These are phyloP conservation scores for Melanotaenia maccullochi DNA, from an alignment of 2,797 vertebrate species.

Conservation along the genomic window DNA sequence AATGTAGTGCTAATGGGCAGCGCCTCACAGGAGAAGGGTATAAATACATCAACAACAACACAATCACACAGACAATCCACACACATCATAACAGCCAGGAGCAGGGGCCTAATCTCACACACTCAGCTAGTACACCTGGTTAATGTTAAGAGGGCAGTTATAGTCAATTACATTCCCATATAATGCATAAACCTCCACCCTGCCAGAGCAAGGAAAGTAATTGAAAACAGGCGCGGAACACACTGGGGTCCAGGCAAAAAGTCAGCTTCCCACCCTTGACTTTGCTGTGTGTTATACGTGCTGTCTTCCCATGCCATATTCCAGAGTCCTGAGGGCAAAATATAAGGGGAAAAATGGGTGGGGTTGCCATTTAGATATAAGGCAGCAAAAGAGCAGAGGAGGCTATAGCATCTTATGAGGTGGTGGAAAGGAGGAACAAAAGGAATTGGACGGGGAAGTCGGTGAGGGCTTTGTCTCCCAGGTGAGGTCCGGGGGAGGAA, in stretches of 20 bases:
- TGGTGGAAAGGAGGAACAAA: slow-evolving; percentile 57
- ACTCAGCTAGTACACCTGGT: slow-evolving; percentile 84
- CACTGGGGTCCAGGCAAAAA: slow-evolving; percentile 77
- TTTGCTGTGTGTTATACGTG: slow-evolving; percentile 56
- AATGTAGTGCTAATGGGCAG: slow-evolving; percentile 72
- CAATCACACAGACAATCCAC: slow-evolving; percentile 53
- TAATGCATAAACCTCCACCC: slow-evolving; percentile 84
- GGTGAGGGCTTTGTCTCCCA: slow-evolving; percentile 58
- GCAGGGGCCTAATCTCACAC: slow-evolving; percentile 82
- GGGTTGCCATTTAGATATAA: slow-evolving; percentile 69
- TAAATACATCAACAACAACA: slow-evolving; percentile 79
- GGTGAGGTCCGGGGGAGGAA: slow-evolving; percentile 61
- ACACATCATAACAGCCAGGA: slow-evolving; percentile 68
- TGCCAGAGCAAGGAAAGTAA: slow-evolving; percentile 75
- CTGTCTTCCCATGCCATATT: slow-evolving; percentile 58
- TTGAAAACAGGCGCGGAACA: slow-evolving; percentile 80
- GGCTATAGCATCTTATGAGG: slow-evolving; percentile 62
- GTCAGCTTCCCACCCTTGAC: slow-evolving; percentile 76
- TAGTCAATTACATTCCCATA: slow-evolving; percentile 87
- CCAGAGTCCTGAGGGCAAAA: slow-evolving; percentile 49
- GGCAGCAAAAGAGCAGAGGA: slow-evolving; percentile 57
- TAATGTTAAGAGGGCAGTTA: slow-evolving; percentile 87
- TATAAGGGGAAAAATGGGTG: slow-evolving; percentile 26
- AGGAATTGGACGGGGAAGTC: slow-evolving; percentile 31
- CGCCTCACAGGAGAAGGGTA: slow-evolving; percentile 68